These are phyloP conservation scores for Hozukius guyotensis DNA, from an alignment of 2,797 vertebrate species.

Conservation along the genomic window DNA sequence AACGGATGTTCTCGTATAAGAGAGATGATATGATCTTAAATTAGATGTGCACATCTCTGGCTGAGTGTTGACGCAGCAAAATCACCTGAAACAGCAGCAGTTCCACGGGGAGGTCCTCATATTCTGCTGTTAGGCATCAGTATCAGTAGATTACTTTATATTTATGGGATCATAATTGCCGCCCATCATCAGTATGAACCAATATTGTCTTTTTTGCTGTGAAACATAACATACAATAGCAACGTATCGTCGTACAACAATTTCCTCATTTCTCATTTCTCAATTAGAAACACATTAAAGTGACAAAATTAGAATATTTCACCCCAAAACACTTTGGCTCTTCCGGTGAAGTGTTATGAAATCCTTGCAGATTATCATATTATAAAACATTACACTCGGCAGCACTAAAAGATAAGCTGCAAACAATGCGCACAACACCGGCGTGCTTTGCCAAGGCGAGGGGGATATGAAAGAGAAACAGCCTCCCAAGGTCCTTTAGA, in stretches of 20 bases:
- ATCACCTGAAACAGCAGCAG: not conserved
- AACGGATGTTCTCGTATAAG: not conserved
- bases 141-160: not conserved
- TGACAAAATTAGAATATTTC: constrained; percentile 3
- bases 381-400: constrained; percentile 8
- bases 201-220: not conserved
- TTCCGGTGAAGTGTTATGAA: constrained; percentile 29
- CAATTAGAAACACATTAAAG: constrained; percentile 26
- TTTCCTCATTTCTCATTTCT: not conserved
- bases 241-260: no score
- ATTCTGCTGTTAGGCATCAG: not conserved
- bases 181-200: not conserved
- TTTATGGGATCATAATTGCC: not conserved
- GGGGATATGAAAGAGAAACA: not conserved
- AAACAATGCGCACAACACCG: not conserved
- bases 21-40: not conserved
- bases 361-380: constrained; percentile 7
- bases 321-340: constrained; percentile 3
- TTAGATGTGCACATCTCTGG: not conserved
- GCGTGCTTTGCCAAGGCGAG: not conserved
- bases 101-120: not conserved
- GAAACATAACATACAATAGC: not conserved
- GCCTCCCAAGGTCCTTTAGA: constrained; percentile 12
- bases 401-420: constrained; percentile 4
- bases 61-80: not conserved